Percentiles rank a stretch among this genome's conserved stretches.
These are phyloP conservation scores for Temnothorax longispinosus DNA, from an alignment of 1,140 invertebrate species.

Conservation along the genomic window DNA sequence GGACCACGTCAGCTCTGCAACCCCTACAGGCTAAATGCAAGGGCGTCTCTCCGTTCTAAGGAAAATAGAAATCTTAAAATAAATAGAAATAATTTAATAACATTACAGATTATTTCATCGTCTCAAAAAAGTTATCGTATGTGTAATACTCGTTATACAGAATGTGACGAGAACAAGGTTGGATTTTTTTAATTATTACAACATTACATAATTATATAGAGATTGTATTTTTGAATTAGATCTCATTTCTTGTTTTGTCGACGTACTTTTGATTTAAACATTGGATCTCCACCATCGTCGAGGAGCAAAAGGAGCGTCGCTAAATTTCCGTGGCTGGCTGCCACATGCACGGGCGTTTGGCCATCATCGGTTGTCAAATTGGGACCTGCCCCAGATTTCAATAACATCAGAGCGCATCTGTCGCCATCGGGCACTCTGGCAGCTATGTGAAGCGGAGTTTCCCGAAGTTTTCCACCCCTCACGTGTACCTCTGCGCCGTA, in stretches of 20 bases:
- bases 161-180: not conserved
- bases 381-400: conserved; percentile 98
- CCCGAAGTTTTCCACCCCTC: conserved; percentile 93
- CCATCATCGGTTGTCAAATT: conserved; percentile 97
- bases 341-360: conserved; percentile 96
- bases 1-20: conserved; percentile 94
- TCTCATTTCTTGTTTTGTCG: not conserved
- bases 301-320: conserved; percentile 94
- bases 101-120: not conserved
- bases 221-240: not conserved
- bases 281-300: conserved; percentile 96
- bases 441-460: conserved; percentile 98
- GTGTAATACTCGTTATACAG: not conserved
- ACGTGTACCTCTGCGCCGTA: conserved; percentile 99
- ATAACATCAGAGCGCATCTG: conserved; percentile 97
- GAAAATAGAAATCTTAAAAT: too few relatives aligned
- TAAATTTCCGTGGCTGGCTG: conserved; percentile 95
- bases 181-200: not conserved
- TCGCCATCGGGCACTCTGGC: conserved; percentile 97
- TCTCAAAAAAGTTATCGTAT: not conserved
- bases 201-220: not conserved
- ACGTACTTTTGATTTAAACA: conserved; percentile 94
- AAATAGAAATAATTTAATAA: not conserved
- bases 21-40: conserved; percentile 95
- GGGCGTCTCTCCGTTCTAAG: conserved; percentile 97